Base-by-base conservation (phyloP, 2,113 vertebrate species). In the Muscicapa adusta region DNA sequence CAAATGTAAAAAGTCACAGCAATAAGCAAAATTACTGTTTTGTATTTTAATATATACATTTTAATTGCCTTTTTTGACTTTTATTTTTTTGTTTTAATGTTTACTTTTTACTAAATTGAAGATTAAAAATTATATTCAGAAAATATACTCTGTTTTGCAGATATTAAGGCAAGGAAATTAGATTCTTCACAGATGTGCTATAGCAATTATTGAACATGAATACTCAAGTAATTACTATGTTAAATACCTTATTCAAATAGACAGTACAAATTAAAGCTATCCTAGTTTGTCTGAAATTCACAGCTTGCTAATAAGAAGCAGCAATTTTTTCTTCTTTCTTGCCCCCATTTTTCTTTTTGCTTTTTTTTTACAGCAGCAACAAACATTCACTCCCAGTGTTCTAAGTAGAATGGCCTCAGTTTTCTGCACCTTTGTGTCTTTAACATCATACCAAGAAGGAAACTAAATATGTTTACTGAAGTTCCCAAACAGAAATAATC, bases 151-250 rank as follows among this genome's bases (percentile, higher is more conserved):
- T 71, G 34, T 91, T 96, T 92, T 75, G 76, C 38, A 84, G 73
- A 89, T 81, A 92, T 88, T 94, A 95, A 92, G 28, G 36, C 76
- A 92, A 61, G 48, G 17, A 50, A 93, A 96, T 95, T 63, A 96
- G 50, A 89, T 43, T 87, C 72, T 94, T 93, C 81, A 74, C 96
- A 97, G 84, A 97, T 97, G 91, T 92, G 79, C 36, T 93, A 78
- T 85, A 67, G 89, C 47, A 97, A 97, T 90, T 97, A 96, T 94
- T 96, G 79, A 93, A 96, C 34, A 94, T 94, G 90, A 97, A 93
- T 95, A 90, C 72, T 53, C 63, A 89, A 89, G 78, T 96, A 96
- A 97, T 97, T 96, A 88, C 86, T 93, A 60, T 91, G 91, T 91
- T 96, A 95, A 96, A 96, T 95, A 97, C 62, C 85, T 95, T 95